Evolutionary conservation across 2,797 vertebrate species (phyloP).

Genomic region (Phylloscopus collybita): DNA sequence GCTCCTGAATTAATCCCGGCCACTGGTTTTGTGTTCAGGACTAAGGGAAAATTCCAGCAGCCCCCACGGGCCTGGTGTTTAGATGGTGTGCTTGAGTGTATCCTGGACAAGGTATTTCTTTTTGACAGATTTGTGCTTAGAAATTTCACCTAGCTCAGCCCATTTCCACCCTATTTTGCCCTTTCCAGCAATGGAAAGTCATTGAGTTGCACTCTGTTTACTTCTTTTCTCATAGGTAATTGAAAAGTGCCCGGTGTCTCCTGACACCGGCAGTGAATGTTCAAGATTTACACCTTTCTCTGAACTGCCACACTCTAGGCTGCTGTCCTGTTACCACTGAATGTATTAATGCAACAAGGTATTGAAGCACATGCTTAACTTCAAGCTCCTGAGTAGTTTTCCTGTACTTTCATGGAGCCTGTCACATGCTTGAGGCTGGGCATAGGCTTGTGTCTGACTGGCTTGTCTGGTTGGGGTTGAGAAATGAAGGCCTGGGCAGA

Average conservation of each 20-base stretch:
- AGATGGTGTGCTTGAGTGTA: conserved; percentile 10
- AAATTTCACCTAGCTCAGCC: neutral
- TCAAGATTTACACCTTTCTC: neutral
- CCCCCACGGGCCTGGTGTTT: neutral
- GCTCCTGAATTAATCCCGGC: neutral
- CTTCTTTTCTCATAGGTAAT: neutral
- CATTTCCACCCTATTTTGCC: neutral
- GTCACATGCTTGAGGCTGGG: neutral
- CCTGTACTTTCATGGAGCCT: neutral
- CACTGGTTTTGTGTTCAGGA: neutral
- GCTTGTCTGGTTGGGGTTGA: neutral
- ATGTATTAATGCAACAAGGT: neutral
- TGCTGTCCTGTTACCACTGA: neutral
- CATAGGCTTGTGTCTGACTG: neutral
- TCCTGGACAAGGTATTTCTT: neutral
- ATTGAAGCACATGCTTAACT: neutral
- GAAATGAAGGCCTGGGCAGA: neutral
- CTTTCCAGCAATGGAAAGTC: neutral
- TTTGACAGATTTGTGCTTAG: conserved; percentile 2
- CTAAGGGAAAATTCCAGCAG: conserved; percentile 25
- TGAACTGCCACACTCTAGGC: neutral
- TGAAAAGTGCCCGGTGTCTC: neutral
- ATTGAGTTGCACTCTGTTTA: neutral
- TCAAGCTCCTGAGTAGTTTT: neutral
- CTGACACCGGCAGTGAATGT: neutral